Base-by-base conservation (phyloP, 2,113 vertebrate species). In the Felis chaus region DNA sequence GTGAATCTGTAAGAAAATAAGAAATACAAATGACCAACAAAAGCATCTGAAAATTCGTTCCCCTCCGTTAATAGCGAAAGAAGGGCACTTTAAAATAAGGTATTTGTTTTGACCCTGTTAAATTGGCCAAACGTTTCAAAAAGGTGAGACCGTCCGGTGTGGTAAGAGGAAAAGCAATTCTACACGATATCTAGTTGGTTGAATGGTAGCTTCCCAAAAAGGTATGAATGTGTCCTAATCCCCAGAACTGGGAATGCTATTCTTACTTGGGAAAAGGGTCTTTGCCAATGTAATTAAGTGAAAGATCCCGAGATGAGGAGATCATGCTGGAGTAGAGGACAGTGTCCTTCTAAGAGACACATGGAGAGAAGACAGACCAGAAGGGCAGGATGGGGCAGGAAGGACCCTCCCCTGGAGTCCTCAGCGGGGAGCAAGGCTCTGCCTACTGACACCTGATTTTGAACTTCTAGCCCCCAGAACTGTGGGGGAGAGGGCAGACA, bases 191-290 rank as follows among this genome's bases (percentile, higher is more conserved):
- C 36, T 6, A 50, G 12, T 13, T 23, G 48, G 74, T 14, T 55
- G 8, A 50, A 3, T 15, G 36, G 81, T 11, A 66, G 33, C 48
- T 36, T 19, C 48, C 39, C 8, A 16, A 33, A 33, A 86, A 57
- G 57, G 39, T 5, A 13, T 4, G 41, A 4, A 4, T 0, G 0
- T 10, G n/a, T 13, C 53, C n/a, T 21, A 31, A 36, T 31, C 15
- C 61, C 31, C 25, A 21, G 41, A 66, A 71, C 3, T 3, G 15
- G 41, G 8, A 7, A 7, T 45, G 33, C 31, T 33, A 45, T 65
- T 65, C 41, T 71, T 50, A 18, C 63, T 33, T 63, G 29, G 81
- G 12, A 68, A 74, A 57, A 21, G 15, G 7, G 15, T 69, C 18
- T 73, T 31, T 71, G 55, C 21, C 48, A 12, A 33, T 41, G 19